Conservation (phyloP, 2,113 vertebrate species). For the Myanophis thanlyinensis region DNA sequence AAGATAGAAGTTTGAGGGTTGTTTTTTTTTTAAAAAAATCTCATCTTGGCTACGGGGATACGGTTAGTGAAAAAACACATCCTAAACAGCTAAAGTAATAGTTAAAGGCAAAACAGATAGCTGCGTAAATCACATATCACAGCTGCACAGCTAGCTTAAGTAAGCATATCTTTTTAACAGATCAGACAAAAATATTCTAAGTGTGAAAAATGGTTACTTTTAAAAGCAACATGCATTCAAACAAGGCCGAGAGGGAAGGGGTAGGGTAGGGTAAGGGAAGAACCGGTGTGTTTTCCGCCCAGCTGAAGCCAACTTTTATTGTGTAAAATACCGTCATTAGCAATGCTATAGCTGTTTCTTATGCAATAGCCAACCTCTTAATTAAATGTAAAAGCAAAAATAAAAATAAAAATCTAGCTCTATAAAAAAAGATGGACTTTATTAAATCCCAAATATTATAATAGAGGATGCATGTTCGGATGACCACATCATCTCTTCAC, state of each 20-base stretch:
- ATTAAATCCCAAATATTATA: not conserved
- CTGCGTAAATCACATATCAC: not conserved
- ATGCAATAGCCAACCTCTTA: not conserved
- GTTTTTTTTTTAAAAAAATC: not conserved
- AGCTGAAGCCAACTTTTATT: slow-evolving; percentile 34
- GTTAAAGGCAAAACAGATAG: not conserved
- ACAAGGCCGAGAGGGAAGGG: not conserved
- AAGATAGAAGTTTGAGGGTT: not conserved
- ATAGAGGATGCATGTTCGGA: not conserved
- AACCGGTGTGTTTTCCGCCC: slow-evolving; percentile 2
- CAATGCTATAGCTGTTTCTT: not conserved
- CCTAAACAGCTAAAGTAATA: not conserved
- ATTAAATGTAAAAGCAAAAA: not conserved
- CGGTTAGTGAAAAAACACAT: not conserved
- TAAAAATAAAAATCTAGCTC: not conserved
- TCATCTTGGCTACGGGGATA: not conserved
- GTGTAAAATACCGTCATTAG: not conserved
- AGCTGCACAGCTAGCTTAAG: not conserved
- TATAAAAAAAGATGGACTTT: not conserved
- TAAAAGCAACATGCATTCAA: slow-evolving; percentile 12
- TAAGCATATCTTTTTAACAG: not conserved
- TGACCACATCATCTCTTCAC: not conserved
- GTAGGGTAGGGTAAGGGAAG: no score
- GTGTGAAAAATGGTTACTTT: slow-evolving; percentile 12
- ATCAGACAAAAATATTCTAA: slow-evolving; percentile 9